Conservation (phyloP, 2,888 invertebrate species). For the Conistra vaccinii region DNA sequence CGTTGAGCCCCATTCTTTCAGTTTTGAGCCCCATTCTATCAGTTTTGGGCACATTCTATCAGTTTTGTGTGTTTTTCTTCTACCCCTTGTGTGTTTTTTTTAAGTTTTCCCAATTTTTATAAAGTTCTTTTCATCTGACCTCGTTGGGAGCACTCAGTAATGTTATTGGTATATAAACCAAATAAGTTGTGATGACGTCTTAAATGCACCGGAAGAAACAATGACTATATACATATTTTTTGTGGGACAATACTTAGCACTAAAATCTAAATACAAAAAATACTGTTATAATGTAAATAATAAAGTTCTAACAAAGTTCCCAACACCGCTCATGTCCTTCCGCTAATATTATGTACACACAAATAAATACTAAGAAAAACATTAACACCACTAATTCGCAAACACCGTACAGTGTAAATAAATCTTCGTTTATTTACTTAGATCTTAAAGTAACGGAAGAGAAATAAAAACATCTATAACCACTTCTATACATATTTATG, state of each 20-base stretch:
- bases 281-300: slow-evolving; percentile 46
- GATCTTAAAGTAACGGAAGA: slow-evolving; percentile 41
- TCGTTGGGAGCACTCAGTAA: not conserved
- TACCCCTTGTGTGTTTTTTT: not conserved
- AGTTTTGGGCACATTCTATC: not conserved
- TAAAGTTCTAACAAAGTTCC: slow-evolving; percentile 1
- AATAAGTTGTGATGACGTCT: slow-evolving; percentile 7
- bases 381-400: slow-evolving; percentile 45
- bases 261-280: slow-evolving; percentile 17
- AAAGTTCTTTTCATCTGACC: not conserved
- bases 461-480: slow-evolving; percentile 1
- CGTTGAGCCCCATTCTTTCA: too few species aligned
- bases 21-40: not conserved
- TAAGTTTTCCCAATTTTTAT: not conserved
- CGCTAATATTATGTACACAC: slow-evolving; percentile 31
- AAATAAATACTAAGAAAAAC: slow-evolving; percentile 44
- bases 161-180: too few species aligned
- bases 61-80: not conserved
- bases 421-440: slow-evolving; percentile 40
- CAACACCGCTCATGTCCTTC: slow-evolving; percentile 26
- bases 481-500: not conserved
- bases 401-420: slow-evolving; percentile 34
- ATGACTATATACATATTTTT: slow-evolving; percentile 9
- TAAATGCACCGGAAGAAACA: slow-evolving; percentile 26
- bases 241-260: slow-evolving; percentile 20